These are phyloP conservation scores for Pristionchus exspectatus DNA, from an alignment of 2,888 invertebrate species.

Conservation along the genomic window DNA sequence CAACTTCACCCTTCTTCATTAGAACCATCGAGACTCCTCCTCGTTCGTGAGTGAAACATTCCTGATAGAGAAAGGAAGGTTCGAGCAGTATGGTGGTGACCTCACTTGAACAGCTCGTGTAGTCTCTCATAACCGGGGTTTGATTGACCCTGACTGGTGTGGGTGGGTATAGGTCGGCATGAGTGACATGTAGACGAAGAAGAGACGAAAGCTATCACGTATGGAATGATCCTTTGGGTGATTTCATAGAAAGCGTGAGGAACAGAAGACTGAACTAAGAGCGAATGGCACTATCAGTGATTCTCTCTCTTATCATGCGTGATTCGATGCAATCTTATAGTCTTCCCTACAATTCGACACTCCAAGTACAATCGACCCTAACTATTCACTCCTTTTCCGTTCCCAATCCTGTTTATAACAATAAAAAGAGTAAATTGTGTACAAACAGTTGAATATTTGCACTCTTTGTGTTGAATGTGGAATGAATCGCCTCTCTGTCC, in stretches of 20 bases:
- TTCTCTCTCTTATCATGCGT: neutral
- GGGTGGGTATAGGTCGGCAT: neutral
- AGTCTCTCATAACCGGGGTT: neutral
- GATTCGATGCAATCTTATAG: constrained; percentile 12
- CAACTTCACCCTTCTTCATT: constrained; percentile 34
- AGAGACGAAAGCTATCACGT: neutral
- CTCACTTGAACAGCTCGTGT: constrained; percentile 34
- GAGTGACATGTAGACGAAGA: neutral
- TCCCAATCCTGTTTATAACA: neutral
- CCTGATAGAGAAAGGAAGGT: neutral
- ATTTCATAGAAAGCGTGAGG: neutral
- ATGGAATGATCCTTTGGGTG: neutral
- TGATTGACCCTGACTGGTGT: neutral
- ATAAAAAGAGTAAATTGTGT: constrained; percentile 41
- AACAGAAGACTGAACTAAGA: neutral
- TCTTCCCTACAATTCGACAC: neutral
- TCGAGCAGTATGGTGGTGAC: neutral
- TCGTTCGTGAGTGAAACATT: neutral
- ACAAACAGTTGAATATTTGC: constrained; percentile 53
- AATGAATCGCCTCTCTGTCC: neutral
- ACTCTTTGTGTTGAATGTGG: constrained; percentile 16
- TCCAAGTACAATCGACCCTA: neutral
- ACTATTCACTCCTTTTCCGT: neutral
- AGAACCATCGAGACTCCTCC: constrained; percentile 28
- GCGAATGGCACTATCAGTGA: constrained; percentile 5